These are phyloP conservation scores for Hirtodrosophila alboralis DNA, from an alignment of 2,888 invertebrate species.

Conservation along the genomic window DNA sequence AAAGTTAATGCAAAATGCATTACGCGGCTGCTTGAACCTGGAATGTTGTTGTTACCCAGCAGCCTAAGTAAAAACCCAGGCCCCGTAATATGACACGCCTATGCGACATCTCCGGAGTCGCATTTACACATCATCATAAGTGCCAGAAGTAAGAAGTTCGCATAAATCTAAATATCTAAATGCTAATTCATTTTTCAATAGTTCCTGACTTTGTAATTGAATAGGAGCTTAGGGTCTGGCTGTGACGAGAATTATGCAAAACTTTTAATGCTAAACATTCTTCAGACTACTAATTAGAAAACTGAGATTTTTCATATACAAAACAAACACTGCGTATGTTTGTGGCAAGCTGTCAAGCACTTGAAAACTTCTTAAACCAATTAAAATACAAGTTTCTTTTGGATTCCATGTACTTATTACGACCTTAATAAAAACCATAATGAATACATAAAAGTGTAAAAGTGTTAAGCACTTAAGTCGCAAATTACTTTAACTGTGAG, in stretches of 20 bases:
- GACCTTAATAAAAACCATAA: slow-evolving; percentile 4
- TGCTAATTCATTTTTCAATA: slow-evolving; percentile 59
- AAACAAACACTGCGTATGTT: too few relatives aligned
- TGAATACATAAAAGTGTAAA: slow-evolving; percentile 14
- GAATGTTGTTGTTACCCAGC: too few relatives aligned
- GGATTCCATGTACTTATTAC: not conserved
- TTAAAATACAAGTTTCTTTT: slow-evolving; percentile 11
- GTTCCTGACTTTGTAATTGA: slow-evolving; percentile 51
- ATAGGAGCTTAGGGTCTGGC: slow-evolving; percentile 27
- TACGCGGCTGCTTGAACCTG: slow-evolving; percentile 73
- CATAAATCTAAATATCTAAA: slow-evolving; percentile 63
- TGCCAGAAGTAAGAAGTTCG: slow-evolving; percentile 37
- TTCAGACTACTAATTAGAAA: slow-evolving; percentile 28
- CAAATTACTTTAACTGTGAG: slow-evolving; percentile 18
- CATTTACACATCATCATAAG: too few relatives aligned
- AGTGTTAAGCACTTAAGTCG: slow-evolving; percentile 45
- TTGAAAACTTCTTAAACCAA: not conserved
- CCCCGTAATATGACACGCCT: slow-evolving; percentile 58
- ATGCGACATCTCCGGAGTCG: slow-evolving; percentile 36
- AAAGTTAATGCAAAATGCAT: slow-evolving; percentile 76
- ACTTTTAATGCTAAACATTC: slow-evolving; percentile 5
- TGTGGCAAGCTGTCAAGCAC: too few relatives aligned
- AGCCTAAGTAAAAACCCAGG: too few relatives aligned
- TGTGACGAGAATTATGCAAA: slow-evolving; percentile 17
- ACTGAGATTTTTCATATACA: not conserved